Evolutionary conservation across 2,888 invertebrate genomes (phyloP), one percentile per base, ranked within the genome.

Genomic region (Aporophyla nigra): DNA sequence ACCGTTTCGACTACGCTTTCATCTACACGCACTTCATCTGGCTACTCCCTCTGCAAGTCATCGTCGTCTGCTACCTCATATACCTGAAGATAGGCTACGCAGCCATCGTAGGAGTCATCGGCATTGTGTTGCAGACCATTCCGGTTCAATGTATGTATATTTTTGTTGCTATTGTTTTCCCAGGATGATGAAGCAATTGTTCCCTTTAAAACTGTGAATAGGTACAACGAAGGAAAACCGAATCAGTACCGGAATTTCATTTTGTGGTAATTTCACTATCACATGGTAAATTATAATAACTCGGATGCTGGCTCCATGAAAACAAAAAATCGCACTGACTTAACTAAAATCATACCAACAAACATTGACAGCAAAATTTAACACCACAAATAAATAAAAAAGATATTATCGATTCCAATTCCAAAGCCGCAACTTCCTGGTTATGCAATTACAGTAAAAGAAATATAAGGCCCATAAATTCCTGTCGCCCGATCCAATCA

Each of bases 21-120:
- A 97, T 98, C 74, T 98, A 98, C 92, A 96, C 99, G 14, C 98
- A 99, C 93, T 99, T 98, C 94, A 97, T 99, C 91, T 99, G 99
- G 99, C 97, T 99, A 53, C 97, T 98, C 83, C 99, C 99, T 0
- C 90, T 98, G 14, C 97, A 98, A 93, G 97, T 97, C 77, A 85
- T 95, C 51, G 84, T 96, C 53, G 98, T 99, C 40, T 98, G 98
- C 80, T 98, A 98, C 90, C 97, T 99, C 82, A 97, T 99, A 74
- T 99, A 98, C 96, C 94, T 95, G 51, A 97, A 98, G 91, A 98
- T 98, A 71, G 98, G 98, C 27, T 97, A 97, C 82, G 97, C 98
- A 0, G 97, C 98, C 5, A 92, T 99, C 33, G 97, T 98, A 49
- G 99, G 99, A 14, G 98, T 99, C 71, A 97, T 97, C 1, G 97